These are phyloP conservation scores for Pluvianellus socialis DNA, from an alignment of 2,113 vertebrate genomes.

Conservation along the genomic window DNA sequence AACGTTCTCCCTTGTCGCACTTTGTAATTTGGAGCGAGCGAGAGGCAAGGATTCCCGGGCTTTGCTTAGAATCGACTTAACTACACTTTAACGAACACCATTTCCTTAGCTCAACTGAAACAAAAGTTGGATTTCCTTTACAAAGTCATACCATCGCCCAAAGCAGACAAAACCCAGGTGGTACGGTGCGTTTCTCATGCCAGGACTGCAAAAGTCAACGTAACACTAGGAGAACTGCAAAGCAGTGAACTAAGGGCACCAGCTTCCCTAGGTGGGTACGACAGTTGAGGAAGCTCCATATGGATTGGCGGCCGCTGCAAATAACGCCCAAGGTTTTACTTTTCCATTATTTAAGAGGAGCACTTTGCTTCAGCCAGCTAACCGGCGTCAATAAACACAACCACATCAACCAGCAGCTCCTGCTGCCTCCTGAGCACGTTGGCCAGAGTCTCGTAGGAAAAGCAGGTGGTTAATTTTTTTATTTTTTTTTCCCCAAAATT, in stretches of 20 bases:
- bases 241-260: rapidly evolving
- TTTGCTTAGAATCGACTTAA: not conserved
- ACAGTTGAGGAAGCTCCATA: not conserved
- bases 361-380: not conserved
- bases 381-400: not conserved
- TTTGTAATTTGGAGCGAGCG: not conserved
- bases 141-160: not conserved
- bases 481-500: not conserved
- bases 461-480: not conserved
- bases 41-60: not conserved
- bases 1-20: not conserved
- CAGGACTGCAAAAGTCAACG: not conserved
- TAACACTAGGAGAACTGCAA: not conserved
- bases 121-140: not conserved
- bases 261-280: not conserved
- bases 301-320: not conserved
- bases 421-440: not conserved
- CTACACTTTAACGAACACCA: not conserved
- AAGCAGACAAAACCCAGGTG: not conserved
- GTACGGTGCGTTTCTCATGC: not conserved
- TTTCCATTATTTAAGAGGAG: not conserved
- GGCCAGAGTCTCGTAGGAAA: not conserved
- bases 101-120: not conserved
- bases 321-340: not conserved
- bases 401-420: not conserved